Base-by-base conservation (phyloP, 2,113 vertebrate species). In the Martes martes region DNA sequence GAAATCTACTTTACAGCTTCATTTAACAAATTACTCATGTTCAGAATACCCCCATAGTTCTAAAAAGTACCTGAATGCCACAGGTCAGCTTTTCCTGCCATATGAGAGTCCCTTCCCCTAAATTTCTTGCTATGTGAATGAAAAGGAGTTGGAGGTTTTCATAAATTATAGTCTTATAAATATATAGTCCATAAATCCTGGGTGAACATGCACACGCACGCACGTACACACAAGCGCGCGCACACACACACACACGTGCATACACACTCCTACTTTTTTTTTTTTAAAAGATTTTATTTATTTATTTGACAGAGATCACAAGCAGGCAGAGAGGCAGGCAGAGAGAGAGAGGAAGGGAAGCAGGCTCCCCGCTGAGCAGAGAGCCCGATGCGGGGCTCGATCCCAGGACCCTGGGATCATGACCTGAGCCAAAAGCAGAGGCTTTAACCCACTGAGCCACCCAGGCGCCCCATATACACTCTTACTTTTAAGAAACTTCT, bases 81-180 rank as follows among this genome's bases (percentile, higher is more conserved):
- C 55, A 11, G 52, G 45, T 65, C 80, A 83, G 33, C 42, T 73
- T 80, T 81, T n/a, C 50, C 42, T 89, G 67, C 39, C 50, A 71
- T 83, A 36, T 69, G 82, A 74, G 18, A 4, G 9, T 28, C 65
- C 23, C 47, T 89, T 74, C 28, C 9, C 31, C 52, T 57, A 65
- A 50, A 92, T 95, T 94, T 95, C 83, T 93, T 91, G 65, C 33
- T 95, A 91, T 13, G 33, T 80, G 24, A 92, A 78, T 89, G 15
- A 94, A 83, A 91, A 95, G 21, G 55, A 76, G 42, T 83, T 42
- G 24, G 1, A 0, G 31, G n/a, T 83, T 83, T 69, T 71, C 28
- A 45, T 55, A 65, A 88, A 15, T 91, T 90, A 76, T 24, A 65
- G 4, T 65, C 36, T 93, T 97, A 59, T 15, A 50, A 50, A 50